Evolutionary conservation across 2,888 invertebrate genomes (phyloP), one percentile per base, ranked within the genome.

Genomic region (Eilema sororculum): DNA sequence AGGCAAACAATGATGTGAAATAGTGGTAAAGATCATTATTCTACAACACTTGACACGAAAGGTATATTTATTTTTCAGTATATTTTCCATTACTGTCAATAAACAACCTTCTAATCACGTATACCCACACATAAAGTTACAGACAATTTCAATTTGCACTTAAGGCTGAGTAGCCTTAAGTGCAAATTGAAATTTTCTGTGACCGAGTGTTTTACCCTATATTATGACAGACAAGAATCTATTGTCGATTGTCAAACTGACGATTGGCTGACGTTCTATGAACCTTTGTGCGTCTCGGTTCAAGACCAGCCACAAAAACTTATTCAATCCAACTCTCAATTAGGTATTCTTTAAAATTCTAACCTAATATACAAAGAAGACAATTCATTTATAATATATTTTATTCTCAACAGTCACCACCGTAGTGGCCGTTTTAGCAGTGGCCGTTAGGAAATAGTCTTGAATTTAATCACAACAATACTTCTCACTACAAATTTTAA

Each of bases 171-270:
- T 64, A 64, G 64, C 52, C 64, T 24, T 64, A 24, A 33, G 62
- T 28, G 62, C 62, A 62, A 52, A 52, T 52, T 52, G 52, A 52
- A 52, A 52, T 52, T 52, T 52, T n/a, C 52, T 52, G 52, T 52
- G 52, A 52, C 52, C 3, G 52, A 52, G 52, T 52, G n/a, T 52
- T 52, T 52, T 52, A 52, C 52, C 52, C 52, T 52, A 52, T 52
- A 52, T 52, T 52, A 52, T 68, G 68, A 63, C 66, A 72, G 61
- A 25, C 37, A 25, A 58, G 66, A 66, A 63, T 65, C 37, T 72
- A 52, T 52, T 52, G 52, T 52, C 52, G 52, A 52, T n/a, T 52
- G n/a, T 52, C 52, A 52, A 52, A 52, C n/a, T 52, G 52, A 52
- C 52, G 52, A 52, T 52, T 52, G 52, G n/a, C n/a, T 52, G 52